Evolutionary conservation across 2,888 invertebrate species (phyloP), one percentile per base, ranked within the genome.

Genomic region (Diloba caeruleocephala): DNA sequence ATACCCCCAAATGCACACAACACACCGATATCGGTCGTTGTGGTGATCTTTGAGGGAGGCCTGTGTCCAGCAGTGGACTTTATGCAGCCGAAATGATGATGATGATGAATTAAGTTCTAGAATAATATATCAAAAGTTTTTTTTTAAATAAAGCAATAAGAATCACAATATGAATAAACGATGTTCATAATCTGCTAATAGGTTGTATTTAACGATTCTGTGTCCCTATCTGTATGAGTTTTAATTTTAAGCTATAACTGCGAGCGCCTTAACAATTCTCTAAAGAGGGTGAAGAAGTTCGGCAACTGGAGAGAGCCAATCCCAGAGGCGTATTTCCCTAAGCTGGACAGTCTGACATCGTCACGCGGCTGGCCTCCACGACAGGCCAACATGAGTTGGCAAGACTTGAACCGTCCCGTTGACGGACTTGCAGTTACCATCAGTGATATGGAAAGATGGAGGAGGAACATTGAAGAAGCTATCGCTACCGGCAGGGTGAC

Each of bases 241-340:
- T 17, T 21, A n/a, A 19, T 17, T 55, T 55, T 42, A 71, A 94
- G 97, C 58, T 97, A 96, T 87, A 97, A 97, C 79, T 90, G 94
- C 48, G 97, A 97, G 82, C 95, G 97, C 28, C 94, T 97, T 5
- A 95, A 95, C 81, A 97, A 97, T 78, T 90, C 94, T 9, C 82
- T 97, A 49, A 90, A 94, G 25, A 94, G 96, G 15, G 95, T 95
- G 0, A 94, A 93, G 65, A 94, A 95, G 7, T 94, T 96, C 39
- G 94, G 93, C 56, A 96, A 97, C 82, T 95, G 96, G 84, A 94
- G 95, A 7, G 95, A 95, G 3, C 95, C 96, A 0, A 95, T 97
- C 41, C 88, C 93, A 0, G 97, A 97, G 79, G 97, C 96, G 0
- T 98, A 98, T 79, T 98, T 96, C 88, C 96, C 97, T 0, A 98